Base-by-base conservation (phyloP, 1,140 invertebrate genomes). In the Pseudoatta argentina region DNA sequence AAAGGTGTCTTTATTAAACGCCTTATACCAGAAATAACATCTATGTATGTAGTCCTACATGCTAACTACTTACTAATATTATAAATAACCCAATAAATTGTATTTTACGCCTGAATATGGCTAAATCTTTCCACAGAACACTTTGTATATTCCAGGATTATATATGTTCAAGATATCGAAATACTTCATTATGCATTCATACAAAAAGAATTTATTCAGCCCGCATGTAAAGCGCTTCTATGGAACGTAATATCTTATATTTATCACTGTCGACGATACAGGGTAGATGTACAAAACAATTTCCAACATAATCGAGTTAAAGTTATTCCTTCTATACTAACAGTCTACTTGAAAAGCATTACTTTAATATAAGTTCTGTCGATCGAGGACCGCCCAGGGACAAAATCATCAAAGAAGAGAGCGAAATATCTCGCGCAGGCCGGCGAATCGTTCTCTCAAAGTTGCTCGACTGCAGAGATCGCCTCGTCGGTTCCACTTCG, bases 1-100 rank as follows among this genome's bases (percentile, higher is more conserved):
- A 12, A 81, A 89, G 78, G 83, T 78, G 86, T 92, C 91, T 91
- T 91, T 91, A 89, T 88, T 91, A 91, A 92, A 66, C 59, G 21
- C 64, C 27, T 82, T 27, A 10, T 18, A 16, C 39, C 21, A 39
- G 48, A 53, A 51, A 27, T 44, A 81, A 10, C 34, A 34, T 7
- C 1, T 72, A 57, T 30, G 30, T 66, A 30, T 34, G 64, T 57
- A 39, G 7, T 14, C 51, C n/a, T 61, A 48, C 21, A 48, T 39
- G 24, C 18, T 39, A 24, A 18, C 24, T 48, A 12, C 8, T 12
- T 61, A 57, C 18, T 76, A 61, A 79, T 69, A 81, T 69, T 57
- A 34, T 30, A 27, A 66, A 64, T 78, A 51, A 78, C 27, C 44
- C 24, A 66, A 66, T 44, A 59, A 63, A 30, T 76, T 76, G 34